Evolutionary conservation across 2,888 invertebrate genomes (phyloP).

Genomic region (Ormyrus pomaceus): DNA sequence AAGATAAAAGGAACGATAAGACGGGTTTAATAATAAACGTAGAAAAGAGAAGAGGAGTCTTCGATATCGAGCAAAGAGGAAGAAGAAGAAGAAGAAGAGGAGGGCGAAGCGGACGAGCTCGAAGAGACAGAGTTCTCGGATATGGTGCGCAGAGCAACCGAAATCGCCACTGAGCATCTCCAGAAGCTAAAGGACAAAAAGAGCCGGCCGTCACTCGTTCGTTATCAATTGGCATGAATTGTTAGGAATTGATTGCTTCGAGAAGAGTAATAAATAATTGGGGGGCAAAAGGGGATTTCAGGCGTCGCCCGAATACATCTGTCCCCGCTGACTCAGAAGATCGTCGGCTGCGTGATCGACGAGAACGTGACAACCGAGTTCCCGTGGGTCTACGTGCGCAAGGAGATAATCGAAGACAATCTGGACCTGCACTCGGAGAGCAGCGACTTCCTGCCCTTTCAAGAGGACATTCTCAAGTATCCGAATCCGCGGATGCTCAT

Average conservation of each 20-base stretch:
- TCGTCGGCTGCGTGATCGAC: slow-evolving; percentile 82
- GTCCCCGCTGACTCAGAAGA: slow-evolving; percentile 79
- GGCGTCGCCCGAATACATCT: slow-evolving; percentile 79
- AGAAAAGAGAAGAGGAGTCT: too few relatives aligned
- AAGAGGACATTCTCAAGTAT: slow-evolving; percentile 72
- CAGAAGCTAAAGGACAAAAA: too few relatives aligned
- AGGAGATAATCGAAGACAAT: slow-evolving; percentile 80
- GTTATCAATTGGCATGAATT: too few relatives aligned
- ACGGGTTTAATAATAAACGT: too few relatives aligned
- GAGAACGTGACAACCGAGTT: slow-evolving; percentile 83
- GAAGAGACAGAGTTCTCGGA: too few relatives aligned
- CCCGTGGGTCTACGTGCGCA: slow-evolving; percentile 84
- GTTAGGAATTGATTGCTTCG: not conserved
- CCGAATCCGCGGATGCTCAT: slow-evolving; percentile 76
- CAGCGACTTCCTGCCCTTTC: slow-evolving; percentile 76
- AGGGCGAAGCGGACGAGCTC: not conserved
- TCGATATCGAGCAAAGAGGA: not conserved
- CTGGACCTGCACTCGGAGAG: slow-evolving; percentile 79
- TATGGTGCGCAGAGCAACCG: too few relatives aligned
- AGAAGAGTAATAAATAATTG: not conserved
- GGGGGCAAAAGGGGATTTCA: slow-evolving; percentile 60
- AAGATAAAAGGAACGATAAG: too few relatives aligned
- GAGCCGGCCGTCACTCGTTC: too few relatives aligned
- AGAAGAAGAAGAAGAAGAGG: not conserved
- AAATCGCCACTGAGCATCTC: too few relatives aligned